Percentiles rank a stretch among this genome's conserved stretches.
phyloP scores from a whole-genome alignment of 2,888 invertebrate species.

The Pinctada fucata region DNA sequence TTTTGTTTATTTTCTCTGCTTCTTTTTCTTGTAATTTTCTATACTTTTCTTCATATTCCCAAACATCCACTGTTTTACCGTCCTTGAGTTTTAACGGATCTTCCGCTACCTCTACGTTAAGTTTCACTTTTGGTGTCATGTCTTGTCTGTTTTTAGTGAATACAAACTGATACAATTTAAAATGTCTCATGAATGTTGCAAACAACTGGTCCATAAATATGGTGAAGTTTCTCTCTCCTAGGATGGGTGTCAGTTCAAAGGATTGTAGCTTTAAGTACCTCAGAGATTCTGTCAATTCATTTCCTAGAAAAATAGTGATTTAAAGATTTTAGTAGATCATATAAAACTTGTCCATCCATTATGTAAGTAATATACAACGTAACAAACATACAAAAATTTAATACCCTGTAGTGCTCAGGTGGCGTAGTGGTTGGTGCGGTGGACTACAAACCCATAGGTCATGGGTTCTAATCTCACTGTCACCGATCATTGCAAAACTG shows the following conservation, averaged over 20 bases:
- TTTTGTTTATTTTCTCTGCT: constrained; percentile 46
- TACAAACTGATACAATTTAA: constrained; percentile 69
- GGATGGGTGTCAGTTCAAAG: constrained; percentile 38
- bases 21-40: constrained; percentile 59
- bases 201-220: constrained; percentile 68
- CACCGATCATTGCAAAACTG: too few relatives aligned
- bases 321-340: too few relatives aligned
- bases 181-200: constrained; percentile 67
- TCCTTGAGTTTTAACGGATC: constrained; percentile 48
- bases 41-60: constrained; percentile 67
- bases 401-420: too few relatives aligned
- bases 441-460: too few relatives aligned
- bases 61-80: constrained; percentile 58
- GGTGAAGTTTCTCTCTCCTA: constrained; percentile 64
- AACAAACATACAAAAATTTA: too few relatives aligned
- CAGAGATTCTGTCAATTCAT: constrained; percentile 61
- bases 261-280: constrained; percentile 55
- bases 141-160: constrained; percentile 56
- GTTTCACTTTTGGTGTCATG: constrained; percentile 44
- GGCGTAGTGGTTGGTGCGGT: too few relatives aligned
- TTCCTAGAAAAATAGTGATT: constrained; percentile 42
- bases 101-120: constrained; percentile 56
- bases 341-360: too few relatives aligned
- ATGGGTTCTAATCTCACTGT: too few relatives aligned
- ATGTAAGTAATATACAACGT: too few relatives aligned